These are phyloP conservation scores for Hexactinellida sp. DNA, from an alignment of 37 sponge, comb jelly and placozoan genomes.

Conservation along the genomic window DNA sequence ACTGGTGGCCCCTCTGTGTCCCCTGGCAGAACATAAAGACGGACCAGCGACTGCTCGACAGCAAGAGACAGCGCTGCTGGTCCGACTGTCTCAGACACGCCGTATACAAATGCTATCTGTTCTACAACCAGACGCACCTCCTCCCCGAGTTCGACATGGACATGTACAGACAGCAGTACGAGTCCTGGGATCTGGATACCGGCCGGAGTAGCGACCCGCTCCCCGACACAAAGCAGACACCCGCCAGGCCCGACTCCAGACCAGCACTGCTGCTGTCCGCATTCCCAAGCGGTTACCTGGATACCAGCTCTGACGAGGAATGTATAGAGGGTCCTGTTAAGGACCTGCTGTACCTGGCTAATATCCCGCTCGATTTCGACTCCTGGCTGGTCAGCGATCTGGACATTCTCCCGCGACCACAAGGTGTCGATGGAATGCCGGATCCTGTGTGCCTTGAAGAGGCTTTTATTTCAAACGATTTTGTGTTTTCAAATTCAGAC, in stretches of 20 bases:
- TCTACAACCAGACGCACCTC: conserved; percentile 60
- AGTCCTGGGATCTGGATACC: not conserved
- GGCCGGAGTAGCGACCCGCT: not conserved
- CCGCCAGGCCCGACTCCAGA: not conserved
- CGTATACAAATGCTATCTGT: conserved; percentile 53
- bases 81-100: conserved; percentile 67
- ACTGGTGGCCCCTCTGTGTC: conserved; percentile 77
- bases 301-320: not conserved
- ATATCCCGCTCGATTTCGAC: not conserved
- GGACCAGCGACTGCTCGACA: conserved; percentile 48
- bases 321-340: not conserved
- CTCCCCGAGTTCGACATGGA: conserved; percentile 45
- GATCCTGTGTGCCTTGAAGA: not conserved
- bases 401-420: not conserved
- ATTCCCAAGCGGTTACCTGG: not conserved
- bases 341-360: not conserved
- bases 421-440: not conserved
- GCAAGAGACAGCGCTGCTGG: conserved; percentile 55
- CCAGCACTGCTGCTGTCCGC: not conserved
- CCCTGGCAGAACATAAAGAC: conserved; percentile 80
- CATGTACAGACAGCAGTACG: conserved; percentile 11
- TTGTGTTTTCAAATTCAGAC: not conserved
- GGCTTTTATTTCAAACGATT: not conserved
- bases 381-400: conserved; percentile 8
- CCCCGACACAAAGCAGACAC: not conserved